Base-by-base conservation (phyloP, 2,113 vertebrate species). In the Pseudorasbora parva region DNA sequence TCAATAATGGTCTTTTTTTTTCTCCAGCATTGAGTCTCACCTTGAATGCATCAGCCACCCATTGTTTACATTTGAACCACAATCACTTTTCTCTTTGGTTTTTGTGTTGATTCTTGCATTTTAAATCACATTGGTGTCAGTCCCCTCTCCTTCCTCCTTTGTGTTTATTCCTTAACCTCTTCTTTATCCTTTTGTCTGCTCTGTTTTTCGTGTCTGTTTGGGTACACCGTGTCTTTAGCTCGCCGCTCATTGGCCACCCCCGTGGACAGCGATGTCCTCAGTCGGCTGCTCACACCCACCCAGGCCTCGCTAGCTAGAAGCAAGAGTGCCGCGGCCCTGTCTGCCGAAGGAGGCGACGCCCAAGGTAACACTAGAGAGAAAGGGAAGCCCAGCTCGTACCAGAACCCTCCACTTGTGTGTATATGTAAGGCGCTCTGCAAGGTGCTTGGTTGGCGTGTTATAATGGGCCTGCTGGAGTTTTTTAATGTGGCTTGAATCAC, bases 301-400 rank as follows among this genome's bases (percentile, higher is more conserved):
- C 95, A 97, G 94, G 94, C 95, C 60, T 97, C 97, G 87, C 91
- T 97, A 95, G 96, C 96, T 94, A 97, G 95, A 94, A 98, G 96
- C 93, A 98, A 96, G 96, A 98, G 96, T 82, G 93, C 95, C 89
- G 95, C 94, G 81, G 90, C 93, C 85, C 94, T 98, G 60, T 95
- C 95, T 73, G 91, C 95, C 84, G 94, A 96, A 91, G 95, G 95
- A 95, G 93, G 93, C 88, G 92, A 96, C 87, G 89, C 89, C 88
- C 88, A 95, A 97, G 97, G 97, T 98, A 97, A 98, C 90, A 84
- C 84, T 72, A 89, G 68, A 82, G 87, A 78, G 56, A 75, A 25
- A 66, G n/a, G 84, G 54, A 12, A 43, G 5, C 49, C 49, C 9
- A 59, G 49, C 49, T 43, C 49, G 8, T 76, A 8, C 47, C 51